Conservation (phyloP, 2,888 invertebrate genomes). For the Griposia aprilina region DNA sequence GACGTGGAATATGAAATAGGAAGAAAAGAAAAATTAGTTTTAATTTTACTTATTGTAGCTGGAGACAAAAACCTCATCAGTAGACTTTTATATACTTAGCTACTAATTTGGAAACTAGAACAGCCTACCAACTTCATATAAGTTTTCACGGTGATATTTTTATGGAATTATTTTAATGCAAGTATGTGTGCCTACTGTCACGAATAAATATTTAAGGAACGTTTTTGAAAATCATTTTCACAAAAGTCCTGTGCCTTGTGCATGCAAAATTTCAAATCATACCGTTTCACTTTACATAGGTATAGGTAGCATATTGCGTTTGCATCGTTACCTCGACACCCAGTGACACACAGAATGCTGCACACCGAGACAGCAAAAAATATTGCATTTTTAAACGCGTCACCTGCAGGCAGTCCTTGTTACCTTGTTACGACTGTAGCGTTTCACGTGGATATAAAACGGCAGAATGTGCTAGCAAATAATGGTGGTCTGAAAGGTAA, state of each 20-base stretch:
- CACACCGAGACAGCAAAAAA: conserved; percentile 67
- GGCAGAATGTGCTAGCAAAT: conserved; percentile 24
- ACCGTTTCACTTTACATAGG: background rate
- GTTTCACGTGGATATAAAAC: conserved; percentile 32
- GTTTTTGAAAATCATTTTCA: background rate
- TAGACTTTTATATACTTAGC: too few relatives aligned
- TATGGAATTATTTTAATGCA: background rate
- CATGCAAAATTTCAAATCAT: conserved; percentile 7
- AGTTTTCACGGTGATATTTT: background rate
- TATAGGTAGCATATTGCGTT: conserved; percentile 6
- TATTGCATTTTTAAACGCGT: conserved; percentile 75
- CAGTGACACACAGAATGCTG: conserved; percentile 44
- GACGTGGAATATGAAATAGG: conserved; percentile 14
- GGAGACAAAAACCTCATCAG: background rate
- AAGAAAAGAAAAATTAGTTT: background rate
- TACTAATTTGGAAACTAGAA: background rate
- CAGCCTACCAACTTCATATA: background rate
- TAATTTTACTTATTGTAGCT: background rate
- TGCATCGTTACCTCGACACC: conserved; percentile 13
- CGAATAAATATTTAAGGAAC: background rate
- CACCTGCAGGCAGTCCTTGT: conserved; percentile 70
- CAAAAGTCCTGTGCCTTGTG: background rate
- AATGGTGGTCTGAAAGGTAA: background rate
- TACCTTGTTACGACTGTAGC: conserved; percentile 64
- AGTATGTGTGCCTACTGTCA: background rate